Conservation (phyloP, 2,888 invertebrate species). For the Athrips mouffetella region DNA sequence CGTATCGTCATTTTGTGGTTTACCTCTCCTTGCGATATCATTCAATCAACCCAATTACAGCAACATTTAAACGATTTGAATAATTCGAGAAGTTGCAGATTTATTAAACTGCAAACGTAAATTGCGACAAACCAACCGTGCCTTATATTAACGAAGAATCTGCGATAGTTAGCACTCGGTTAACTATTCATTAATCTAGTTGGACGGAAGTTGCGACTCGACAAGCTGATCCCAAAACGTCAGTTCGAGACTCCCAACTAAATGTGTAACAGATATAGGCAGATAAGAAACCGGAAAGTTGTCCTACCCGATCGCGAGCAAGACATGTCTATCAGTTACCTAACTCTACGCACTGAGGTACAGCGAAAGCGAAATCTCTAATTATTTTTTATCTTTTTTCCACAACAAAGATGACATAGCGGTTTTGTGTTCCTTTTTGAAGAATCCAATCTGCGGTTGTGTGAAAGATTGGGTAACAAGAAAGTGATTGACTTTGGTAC, state of each 20-base stretch:
- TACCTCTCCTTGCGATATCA: not conserved
- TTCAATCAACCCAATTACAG: slow-evolving; percentile 3
- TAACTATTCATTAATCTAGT: slow-evolving; percentile 17
- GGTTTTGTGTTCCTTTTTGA: slow-evolving; percentile 36
- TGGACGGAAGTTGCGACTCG: slow-evolving; percentile 18
- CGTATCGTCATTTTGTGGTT: not conserved
- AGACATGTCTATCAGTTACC: slow-evolving; percentile 59
- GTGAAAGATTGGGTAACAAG: slow-evolving; percentile 47
- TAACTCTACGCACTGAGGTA: slow-evolving; percentile 57
- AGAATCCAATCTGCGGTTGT: slow-evolving; percentile 43
- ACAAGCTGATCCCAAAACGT: slow-evolving; percentile 19
- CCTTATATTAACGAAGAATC: slow-evolving; percentile 10
- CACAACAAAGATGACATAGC: slow-evolving; percentile 68
- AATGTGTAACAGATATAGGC: slow-evolving; percentile 26
- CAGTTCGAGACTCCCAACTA: slow-evolving; percentile 18
- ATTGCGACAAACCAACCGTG: slow-evolving; percentile 1
- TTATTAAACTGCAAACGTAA: not conserved
- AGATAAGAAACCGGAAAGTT: slow-evolving; percentile 57
- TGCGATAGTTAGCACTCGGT: slow-evolving; percentile 12
- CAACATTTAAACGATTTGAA: slow-evolving; percentile 1
- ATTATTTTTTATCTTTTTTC: slow-evolving; percentile 57
- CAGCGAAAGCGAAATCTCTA: slow-evolving; percentile 73
- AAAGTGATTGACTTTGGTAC: slow-evolving; percentile 52
- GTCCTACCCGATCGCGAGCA: slow-evolving; percentile 56
- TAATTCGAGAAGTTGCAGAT: slow-evolving; percentile 6